Base-by-base conservation (phyloP, 1,140 invertebrate species). In the Drosophila nigromelanica region DNA sequence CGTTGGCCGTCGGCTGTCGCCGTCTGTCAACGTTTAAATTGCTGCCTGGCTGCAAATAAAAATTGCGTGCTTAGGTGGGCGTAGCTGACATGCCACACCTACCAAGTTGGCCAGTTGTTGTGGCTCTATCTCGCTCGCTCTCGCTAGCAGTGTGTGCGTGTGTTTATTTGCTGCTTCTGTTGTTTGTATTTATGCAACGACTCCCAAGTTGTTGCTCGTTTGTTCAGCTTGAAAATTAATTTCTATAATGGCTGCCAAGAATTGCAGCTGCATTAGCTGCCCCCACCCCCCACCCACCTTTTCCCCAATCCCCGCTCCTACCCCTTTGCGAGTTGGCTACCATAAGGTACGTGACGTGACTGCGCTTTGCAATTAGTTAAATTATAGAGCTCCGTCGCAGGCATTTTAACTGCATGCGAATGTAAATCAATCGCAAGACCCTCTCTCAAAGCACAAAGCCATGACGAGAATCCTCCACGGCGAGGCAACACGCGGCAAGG, bases 191-290 rank as follows among this genome's bases (percentile, higher is more conserved):
- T 87, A 81, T 89, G 82, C 83, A 87, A 87, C 77, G 83, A 89
- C 83, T 89, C 80, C 83, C 83, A 89, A 83, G 83, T 89, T 89
- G 83, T 89, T 89, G 83, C 83, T 89, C 83, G 83, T 89, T 89
- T 89, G 83, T 89, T 89, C 83, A 89, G 83, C 83, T 89, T 89
- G 83, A 77, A 89, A 89, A 89, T 89, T 89, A 89, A 89, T 89
- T 89, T 89, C 83, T 89, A 89, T 89, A 89, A 89, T 89, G 83
- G 83, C 83, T 83, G 83, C 83, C 83, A 83, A 79, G 82, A 89
- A 86, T 66, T 87, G 83, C 82, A 87, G 83, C 82, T 82, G 83
- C 82, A 87, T 72, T 64, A 60, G 68, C 42, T 67, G 62, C 59
- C 43, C 54, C 54, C 47, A 47, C 43, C 6, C 54, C 50, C 27